Base-by-base conservation (phyloP, 2,113 vertebrate genomes). In the Catharus minimus region DNA sequence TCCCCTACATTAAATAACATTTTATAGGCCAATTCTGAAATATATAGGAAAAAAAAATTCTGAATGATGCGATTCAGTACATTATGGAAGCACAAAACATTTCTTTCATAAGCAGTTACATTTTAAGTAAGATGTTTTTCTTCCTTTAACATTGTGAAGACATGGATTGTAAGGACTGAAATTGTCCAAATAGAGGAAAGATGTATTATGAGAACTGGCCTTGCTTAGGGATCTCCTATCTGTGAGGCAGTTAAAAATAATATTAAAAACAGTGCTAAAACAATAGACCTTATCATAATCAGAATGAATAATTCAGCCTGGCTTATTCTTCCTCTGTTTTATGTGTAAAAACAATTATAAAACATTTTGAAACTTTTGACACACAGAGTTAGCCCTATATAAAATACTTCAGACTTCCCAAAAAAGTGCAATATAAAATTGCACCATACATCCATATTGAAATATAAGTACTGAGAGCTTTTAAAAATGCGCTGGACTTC, bases 401-500 rank as follows among this genome's bases (percentile, higher is more conserved):
- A 50, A 77, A 82, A 56, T 38, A 43, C 7, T 66, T 52, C 0
- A 2, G 4, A 43, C 13, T 60, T 86, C 81, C 82, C 3, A 15
- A 73, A 68, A 78, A n/a, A n/a, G 7, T n/a, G 4, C 3, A 60
- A 26, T 41, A n/a, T 30, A 52, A 71, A 76, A 72, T 46, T 76
- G 9, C 5, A 17, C 5, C 41, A 5, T 14, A 16, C 2, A 22
- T n/a, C 20, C 13, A 2, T 23, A 28, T n/a, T 66, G 18, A 7
- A 50, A 52, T 46, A 80, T 9, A 47, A 72, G 52, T 52, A 38
- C 16, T 44, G 36, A 47, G 10, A 18, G 61, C 16, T 76, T 75
- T 47, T 32, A 6, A 38, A 72, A 81, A 43, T 33, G 27, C 15
- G 9, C 8, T 62, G 7, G 4, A 24, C 9, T 41, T 81, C 20